Percentiles rank a stretch among this genome's conserved stretches.
Evolutionary conservation across 1,140 invertebrate species (phyloP).

Genomic region (Oedothorax gibbosus): DNA sequence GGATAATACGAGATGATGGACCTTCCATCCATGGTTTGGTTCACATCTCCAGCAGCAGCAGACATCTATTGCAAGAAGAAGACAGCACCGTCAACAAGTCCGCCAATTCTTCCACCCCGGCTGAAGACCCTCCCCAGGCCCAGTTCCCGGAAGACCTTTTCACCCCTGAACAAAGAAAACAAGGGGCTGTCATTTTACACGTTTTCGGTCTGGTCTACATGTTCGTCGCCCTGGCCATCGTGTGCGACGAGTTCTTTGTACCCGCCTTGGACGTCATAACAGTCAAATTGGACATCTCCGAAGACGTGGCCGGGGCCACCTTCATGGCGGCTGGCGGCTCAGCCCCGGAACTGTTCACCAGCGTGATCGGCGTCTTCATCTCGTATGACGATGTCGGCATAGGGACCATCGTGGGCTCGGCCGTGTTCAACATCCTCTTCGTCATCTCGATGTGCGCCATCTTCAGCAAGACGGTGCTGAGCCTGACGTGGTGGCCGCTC

Average conservation of each 20-base stretch:
- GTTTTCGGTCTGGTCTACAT: slow-evolving; percentile 92
- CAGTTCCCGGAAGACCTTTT: slow-evolving; percentile 90
- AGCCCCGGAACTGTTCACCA: slow-evolving; percentile 91
- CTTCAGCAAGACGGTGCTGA: slow-evolving; percentile 86
- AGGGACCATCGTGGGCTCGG: slow-evolving; percentile 89
- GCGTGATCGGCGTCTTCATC: slow-evolving; percentile 93
- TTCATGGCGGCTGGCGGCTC: slow-evolving; percentile 94
- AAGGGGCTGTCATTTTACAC: slow-evolving; percentile 87
- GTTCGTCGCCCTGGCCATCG: slow-evolving; percentile 92
- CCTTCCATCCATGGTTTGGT: not conserved
- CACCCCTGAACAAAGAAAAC: slow-evolving; percentile 81
- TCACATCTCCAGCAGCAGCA: not conserved
- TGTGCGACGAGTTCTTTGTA: slow-evolving; percentile 95
- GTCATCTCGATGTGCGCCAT: slow-evolving; percentile 95
- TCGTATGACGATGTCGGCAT: slow-evolving; percentile 84
- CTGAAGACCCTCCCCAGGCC: slow-evolving; percentile 10
- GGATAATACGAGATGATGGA: not conserved
- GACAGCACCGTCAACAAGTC: not conserved
- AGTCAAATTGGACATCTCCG: slow-evolving; percentile 88
- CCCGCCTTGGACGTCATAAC: slow-evolving; percentile 94
- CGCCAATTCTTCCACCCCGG: not conserved
- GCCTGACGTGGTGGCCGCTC: slow-evolving; percentile 93
- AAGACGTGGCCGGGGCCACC: slow-evolving; percentile 91
- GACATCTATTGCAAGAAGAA: slow-evolving; percentile 1
- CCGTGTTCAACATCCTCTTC: slow-evolving; percentile 95